Evolutionary conservation across 2,888 invertebrate genomes (phyloP).

Genomic region (Metallyticus violacea): DNA sequence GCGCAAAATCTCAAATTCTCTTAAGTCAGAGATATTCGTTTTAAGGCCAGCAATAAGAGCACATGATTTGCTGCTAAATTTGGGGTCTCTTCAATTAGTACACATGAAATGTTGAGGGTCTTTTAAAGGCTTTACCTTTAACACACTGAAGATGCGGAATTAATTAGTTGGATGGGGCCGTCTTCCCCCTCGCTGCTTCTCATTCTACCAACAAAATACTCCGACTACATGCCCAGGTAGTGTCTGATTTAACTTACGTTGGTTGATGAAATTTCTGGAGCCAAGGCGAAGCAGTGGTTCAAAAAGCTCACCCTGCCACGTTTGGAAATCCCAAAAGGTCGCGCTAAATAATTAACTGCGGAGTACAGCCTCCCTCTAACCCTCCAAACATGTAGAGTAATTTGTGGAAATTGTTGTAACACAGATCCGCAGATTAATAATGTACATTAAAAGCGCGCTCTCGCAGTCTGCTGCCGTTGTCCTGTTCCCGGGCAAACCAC

Average conservation of each 20-base stretch:
- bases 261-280: neutral
- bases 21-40: neutral
- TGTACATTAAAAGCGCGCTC: neutral
- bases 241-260: neutral
- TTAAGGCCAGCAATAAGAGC: neutral
- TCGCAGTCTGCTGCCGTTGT: neutral
- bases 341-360: neutral
- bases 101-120: neutral
- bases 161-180: neutral
- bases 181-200: neutral
- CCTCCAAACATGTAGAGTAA: neutral
- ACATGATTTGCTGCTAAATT: neutral
- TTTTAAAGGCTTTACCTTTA: neutral
- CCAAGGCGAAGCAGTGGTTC: neutral
- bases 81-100: neutral
- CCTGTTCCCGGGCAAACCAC: neutral
- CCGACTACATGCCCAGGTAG: neutral
- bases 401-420: neutral
- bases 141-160: neutral
- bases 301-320: neutral
- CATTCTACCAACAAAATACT: too few species aligned
- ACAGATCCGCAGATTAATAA: neutral
- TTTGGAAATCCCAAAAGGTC: neutral
- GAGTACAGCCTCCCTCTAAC: neutral
- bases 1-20: neutral